Evolutionary conservation across 2,888 invertebrate species (phyloP).

Genomic region (Tenodera sinensis): DNA sequence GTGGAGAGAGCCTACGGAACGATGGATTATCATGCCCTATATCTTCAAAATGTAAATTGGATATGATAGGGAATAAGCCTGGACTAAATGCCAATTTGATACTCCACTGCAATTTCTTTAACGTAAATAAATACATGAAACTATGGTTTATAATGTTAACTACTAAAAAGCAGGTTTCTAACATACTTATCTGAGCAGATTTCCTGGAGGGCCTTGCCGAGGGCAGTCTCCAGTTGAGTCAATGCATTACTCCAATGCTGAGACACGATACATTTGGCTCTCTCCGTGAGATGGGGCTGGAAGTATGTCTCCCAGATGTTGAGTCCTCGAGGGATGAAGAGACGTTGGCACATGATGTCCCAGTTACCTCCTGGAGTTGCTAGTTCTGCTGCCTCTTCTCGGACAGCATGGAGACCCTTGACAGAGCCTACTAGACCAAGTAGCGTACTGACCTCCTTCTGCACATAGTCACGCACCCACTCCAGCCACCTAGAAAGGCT

Average conservation of each 20-base stretch:
- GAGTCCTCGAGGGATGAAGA: conserved; percentile 53
- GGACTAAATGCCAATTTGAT: no score
- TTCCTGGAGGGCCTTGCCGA: conserved; percentile 35
- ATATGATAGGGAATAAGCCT: no score
- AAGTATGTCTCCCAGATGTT: conserved; percentile 72
- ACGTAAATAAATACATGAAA: no score
- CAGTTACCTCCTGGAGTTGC: conserved; percentile 59
- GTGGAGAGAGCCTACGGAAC: no score
- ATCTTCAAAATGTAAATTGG: no score
- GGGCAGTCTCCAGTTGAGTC: conserved; percentile 46
- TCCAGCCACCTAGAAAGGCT: conserved; percentile 61
- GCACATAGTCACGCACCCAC: conserved; percentile 56
- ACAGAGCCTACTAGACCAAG: conserved; percentile 64
- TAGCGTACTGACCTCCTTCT: conserved; percentile 57
- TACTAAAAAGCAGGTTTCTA: not conserved
- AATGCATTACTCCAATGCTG: conserved; percentile 43
- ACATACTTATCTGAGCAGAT: conserved; percentile 11
- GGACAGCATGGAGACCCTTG: conserved; percentile 67
- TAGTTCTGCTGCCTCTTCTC: conserved; percentile 64
- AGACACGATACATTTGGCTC: conserved; percentile 61
- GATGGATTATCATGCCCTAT: no score
- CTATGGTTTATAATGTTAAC: not conserved
- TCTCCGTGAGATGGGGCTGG: conserved; percentile 66
- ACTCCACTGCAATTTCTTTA: no score
- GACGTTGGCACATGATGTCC: conserved; percentile 57